These are phyloP conservation scores for Dromas ardeola DNA, from an alignment of 2,113 vertebrate genomes.

Conservation along the genomic window DNA sequence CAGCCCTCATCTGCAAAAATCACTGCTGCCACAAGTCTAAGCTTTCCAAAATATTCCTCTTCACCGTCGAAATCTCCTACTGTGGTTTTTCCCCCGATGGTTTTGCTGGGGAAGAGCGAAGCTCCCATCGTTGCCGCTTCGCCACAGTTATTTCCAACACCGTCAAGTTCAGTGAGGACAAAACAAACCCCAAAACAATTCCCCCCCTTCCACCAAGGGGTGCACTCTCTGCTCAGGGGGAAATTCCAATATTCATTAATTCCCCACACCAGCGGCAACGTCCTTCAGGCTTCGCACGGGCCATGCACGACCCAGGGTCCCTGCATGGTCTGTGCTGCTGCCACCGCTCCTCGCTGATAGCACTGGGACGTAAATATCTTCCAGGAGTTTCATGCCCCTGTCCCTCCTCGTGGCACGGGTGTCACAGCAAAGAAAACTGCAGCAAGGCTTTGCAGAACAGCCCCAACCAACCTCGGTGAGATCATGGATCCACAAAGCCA, in stretches of 20 bases:
- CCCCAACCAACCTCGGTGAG: background rate
- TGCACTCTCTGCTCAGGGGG: background rate
- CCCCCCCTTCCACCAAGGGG: background rate
- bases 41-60: background rate
- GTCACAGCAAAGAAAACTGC: background rate
- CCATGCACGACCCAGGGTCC: fast-evolving
- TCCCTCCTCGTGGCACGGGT: fast-evolving
- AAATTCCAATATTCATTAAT: background rate
- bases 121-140: background rate
- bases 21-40: background rate
- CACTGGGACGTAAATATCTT: background rate
- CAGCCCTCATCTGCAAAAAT: background rate
- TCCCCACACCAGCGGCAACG: background rate
- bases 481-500: background rate
- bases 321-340: background rate
- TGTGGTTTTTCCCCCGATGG: background rate
- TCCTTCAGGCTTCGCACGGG: background rate
- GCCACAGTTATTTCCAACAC: background rate
- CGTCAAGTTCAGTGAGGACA: background rate
- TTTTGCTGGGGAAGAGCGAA: background rate
- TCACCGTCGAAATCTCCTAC: fast-evolving
- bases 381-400: background rate
- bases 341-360: fast-evolving
- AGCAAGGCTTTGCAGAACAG: background rate
- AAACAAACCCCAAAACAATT: background rate